A percentile compares a stretch with the other conserved stretches of the same genome.
These are phyloP conservation scores for Lipophrys pholis DNA, from an alignment of 2,113 vertebrate genomes.

Conservation along the genomic window DNA sequence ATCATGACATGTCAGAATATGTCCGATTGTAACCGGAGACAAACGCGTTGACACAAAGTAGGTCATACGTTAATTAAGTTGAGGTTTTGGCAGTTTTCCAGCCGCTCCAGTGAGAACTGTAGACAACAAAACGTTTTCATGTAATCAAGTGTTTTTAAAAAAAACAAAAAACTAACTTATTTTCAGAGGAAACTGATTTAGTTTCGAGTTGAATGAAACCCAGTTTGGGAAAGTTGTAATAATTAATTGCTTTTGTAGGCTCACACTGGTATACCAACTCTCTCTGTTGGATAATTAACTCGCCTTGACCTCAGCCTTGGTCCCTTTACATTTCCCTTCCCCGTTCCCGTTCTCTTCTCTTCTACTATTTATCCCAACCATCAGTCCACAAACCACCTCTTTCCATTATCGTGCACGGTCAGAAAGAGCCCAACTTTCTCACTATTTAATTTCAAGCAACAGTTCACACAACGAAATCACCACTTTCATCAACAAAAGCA, in stretches of 20 bases:
- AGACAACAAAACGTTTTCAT: neutral
- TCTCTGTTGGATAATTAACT: slow-evolving; percentile 30
- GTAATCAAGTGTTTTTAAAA: too few species aligned
- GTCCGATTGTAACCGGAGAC: too few species aligned
- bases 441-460: neutral
- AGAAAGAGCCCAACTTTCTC: neutral
- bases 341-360: slow-evolving; percentile 27
- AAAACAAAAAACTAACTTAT: too few species aligned
- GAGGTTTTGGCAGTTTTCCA: neutral
- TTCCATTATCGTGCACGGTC: neutral
- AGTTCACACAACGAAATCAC: neutral
- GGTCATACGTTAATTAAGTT: slow-evolving; percentile 4
- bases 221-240: neutral
- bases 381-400: neutral
- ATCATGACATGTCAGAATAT: neutral
- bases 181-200: too few species aligned
- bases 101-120: neutral
- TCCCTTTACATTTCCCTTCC: slow-evolving; percentile 42
- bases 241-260: neutral
- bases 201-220: too few species aligned
- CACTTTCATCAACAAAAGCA: neutral
- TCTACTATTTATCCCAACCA: slow-evolving; percentile 6
- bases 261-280: neutral
- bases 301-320: slow-evolving; percentile 48
- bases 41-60: neutral